These are phyloP conservation scores for Tipula unca DNA, from an alignment of 2,888 invertebrate genomes.

Conservation along the genomic window DNA sequence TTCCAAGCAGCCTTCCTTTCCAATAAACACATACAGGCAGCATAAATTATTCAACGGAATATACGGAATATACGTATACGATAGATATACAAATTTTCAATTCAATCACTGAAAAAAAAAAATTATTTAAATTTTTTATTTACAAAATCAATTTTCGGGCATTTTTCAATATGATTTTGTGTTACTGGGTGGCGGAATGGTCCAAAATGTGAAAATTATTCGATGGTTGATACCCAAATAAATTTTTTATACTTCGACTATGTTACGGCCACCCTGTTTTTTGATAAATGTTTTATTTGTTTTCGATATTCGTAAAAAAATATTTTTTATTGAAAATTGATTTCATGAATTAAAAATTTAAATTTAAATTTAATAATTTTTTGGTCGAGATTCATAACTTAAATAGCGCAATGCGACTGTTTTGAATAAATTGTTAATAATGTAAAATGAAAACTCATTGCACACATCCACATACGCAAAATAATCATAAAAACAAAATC, in stretches of 20 bases:
- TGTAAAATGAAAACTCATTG: too few species aligned
- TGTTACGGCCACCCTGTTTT: background rate
- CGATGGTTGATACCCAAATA: background rate
- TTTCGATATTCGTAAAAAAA: background rate
- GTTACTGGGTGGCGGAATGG: background rate
- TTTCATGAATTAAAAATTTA: background rate
- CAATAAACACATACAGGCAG: too few species aligned
- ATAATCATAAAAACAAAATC: too few species aligned
- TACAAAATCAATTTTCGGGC: background rate
- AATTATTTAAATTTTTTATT: background rate
- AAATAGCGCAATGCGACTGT: background rate
- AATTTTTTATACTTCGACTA: background rate
- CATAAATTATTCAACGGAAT: too few species aligned
- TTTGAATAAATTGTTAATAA: background rate
- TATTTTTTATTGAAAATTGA: background rate
- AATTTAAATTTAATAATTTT: background rate
- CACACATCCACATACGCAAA: too few species aligned
- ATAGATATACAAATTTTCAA: too few species aligned
- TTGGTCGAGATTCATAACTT: too few species aligned
- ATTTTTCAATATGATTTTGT: background rate
- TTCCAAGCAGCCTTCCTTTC: too few species aligned
- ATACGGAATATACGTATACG: too few species aligned
- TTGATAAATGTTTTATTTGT: background rate
- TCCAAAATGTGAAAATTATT: background rate
- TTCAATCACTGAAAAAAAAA: background rate